These are phyloP conservation scores for Petroica traversi DNA, from an alignment of 2,113 vertebrate species.

Conservation along the genomic window DNA sequence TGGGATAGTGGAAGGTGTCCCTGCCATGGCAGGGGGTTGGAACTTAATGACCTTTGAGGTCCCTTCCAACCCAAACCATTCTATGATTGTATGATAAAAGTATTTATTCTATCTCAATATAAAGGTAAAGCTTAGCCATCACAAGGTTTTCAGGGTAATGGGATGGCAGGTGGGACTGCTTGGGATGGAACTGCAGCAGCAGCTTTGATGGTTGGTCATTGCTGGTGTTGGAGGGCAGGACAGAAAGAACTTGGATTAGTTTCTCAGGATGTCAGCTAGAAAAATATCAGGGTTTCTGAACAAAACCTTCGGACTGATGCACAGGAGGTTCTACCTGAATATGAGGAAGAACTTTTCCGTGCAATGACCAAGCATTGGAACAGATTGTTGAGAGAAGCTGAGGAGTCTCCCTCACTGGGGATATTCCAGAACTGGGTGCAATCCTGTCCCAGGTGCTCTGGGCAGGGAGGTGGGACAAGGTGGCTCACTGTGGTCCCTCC, in stretches of 20 bases:
- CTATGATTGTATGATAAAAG: not conserved
- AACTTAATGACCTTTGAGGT: not conserved
- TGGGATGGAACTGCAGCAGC: not conserved
- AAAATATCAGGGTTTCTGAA: not conserved
- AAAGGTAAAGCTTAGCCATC: not conserved
- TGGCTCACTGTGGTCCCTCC: not conserved
- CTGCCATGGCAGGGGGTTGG: not conserved
- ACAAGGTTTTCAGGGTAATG: fast-evolving
- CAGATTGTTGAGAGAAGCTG: not conserved
- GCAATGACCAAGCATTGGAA: not conserved
- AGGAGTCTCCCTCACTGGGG: not conserved
- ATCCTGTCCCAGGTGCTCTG: not conserved
- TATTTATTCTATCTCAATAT: not conserved
- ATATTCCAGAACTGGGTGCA: not conserved
- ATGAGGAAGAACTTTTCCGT: not conserved
- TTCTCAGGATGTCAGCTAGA: not conserved
- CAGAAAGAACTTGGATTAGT: not conserved
- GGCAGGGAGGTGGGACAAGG: not conserved
- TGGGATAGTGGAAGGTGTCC: not conserved
- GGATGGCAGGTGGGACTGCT: not conserved
- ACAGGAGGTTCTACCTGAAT: not conserved
- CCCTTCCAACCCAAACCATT: not conserved
- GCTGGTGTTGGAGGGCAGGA: not conserved
- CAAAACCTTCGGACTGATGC: not conserved
- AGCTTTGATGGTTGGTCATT: not conserved